Evolutionary conservation across 1,140 invertebrate genomes (phyloP), one percentile per base, ranked within the genome.

Genomic region (Ceratitis capitata): DNA sequence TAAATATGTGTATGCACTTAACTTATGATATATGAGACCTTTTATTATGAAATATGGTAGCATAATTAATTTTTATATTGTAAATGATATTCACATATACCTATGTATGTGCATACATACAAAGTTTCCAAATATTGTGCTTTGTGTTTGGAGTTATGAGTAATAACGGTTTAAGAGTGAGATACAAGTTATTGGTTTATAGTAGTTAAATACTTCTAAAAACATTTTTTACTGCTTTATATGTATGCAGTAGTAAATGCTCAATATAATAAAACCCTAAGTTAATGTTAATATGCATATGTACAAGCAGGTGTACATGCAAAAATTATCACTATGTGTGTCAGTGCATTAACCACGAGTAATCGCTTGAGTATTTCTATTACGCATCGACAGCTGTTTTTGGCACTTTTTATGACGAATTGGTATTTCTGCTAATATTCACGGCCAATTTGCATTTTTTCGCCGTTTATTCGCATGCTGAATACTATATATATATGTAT

Each of bases 401-500:
- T 12, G n/a, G 39, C 39, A 9, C 16, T 1, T 45, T 78, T 78
- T n/a, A 12, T n/a, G 5, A 14, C n/a, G 26, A 14, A n/a, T 78
- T 45, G 23, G 3, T 78, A 45, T 47, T 78, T 78, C 69, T 42
- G 19, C n/a, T 45, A 45, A 78, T 78, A 78, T 78, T 78, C 69
- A 45, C 69, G 69, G 69, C 9, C 39, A 78, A 78, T 78, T 78
- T 78, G 69, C 69, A 78, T 78, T 45, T 35, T n/a, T 78, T 26
- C 23, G 32, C 23, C n/a, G 12, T 53, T 6, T n/a, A n/a, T 56
- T 56, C 23, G 51, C 1, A 16, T 53, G 51, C 51, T 53, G 16
- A 53, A 53, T 0, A 47, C 12, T 47, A n/a, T 56, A n/a, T n/a
- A n/a, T n/a, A n/a, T n/a, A n/a, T n/a, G n/a, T n/a, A n/a, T n/a